These are phyloP conservation scores for Hyperopisus bebe DNA, from an alignment of 2,113 vertebrate genomes.

Conservation along the genomic window DNA sequence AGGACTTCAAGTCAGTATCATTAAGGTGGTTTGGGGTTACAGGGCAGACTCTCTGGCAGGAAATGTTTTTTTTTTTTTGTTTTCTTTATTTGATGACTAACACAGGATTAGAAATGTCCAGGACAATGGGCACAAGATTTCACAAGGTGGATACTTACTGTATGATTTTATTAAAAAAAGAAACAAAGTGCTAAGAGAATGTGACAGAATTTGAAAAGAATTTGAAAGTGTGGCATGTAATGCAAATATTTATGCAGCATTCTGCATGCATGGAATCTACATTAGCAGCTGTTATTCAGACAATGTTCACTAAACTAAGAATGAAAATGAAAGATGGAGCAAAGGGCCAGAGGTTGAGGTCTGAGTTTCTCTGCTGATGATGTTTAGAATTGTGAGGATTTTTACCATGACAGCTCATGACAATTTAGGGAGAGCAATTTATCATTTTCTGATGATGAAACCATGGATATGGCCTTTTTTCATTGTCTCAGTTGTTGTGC, in stretches of 20 bases:
- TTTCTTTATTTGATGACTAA: constrained; percentile 29
- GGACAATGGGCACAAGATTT: too few relatives aligned
- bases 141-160: background rate
- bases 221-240: constrained; percentile 8
- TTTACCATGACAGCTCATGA: constrained; percentile 60
- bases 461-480: background rate
- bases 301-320: background rate
- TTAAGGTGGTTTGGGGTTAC: constrained; percentile 44
- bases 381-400: constrained; percentile 52
- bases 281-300: constrained; percentile 58
- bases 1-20: constrained; percentile 52
- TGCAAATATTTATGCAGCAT: constrained; percentile 47
- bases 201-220: background rate
- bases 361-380: background rate
- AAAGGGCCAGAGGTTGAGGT: background rate
- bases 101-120: constrained; percentile 5
- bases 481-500: constrained; percentile 62
- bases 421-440: constrained; percentile 64
- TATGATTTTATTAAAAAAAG: background rate
- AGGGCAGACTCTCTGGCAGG: constrained; percentile 28
- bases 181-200: background rate
- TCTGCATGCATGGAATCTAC: constrained; percentile 38
- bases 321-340: background rate
- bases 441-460: constrained; percentile 54
- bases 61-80: constrained; percentile 49